Evolutionary conservation across 2,797 vertebrate species (phyloP).

Genomic region (Pangasius krempfi): DNA sequence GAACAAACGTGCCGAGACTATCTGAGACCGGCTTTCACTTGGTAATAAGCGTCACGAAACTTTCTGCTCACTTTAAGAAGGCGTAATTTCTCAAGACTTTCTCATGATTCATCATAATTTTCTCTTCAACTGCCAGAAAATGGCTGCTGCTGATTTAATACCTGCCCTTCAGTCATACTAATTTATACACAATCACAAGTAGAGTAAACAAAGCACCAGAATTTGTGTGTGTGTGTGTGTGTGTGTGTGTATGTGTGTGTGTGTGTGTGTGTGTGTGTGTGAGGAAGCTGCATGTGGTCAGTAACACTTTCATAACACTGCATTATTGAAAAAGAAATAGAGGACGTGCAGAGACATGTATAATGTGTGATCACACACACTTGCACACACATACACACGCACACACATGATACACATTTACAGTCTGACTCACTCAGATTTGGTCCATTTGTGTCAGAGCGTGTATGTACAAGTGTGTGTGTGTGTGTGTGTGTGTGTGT

Average conservation of each 20-base stretch:
- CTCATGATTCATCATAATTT: not conserved
- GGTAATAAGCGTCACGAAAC: not conserved
- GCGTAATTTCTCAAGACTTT: not conserved
- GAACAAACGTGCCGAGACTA: not conserved
- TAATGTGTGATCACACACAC: not conserved
- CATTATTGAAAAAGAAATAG: not conserved
- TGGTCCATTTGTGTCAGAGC: too few relatives aligned
- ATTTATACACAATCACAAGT: not conserved
- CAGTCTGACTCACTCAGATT: not conserved
- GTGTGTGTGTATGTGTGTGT: conserved; percentile 1
- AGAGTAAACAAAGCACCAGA: too few relatives aligned
- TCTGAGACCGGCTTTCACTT: not conserved
- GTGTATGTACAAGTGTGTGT: not conserved
- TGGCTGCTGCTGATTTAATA: not conserved
- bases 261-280: conserved; percentile 5
- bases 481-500: not conserved
- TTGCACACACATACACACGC: not conserved
- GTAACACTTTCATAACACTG: not conserved
- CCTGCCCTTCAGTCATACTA: not conserved
- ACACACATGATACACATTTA: not conserved
- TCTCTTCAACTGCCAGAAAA: too few relatives aligned
- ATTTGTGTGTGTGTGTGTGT: conserved; percentile 1
- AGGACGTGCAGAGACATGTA: not conserved
- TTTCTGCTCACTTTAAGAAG: not conserved
- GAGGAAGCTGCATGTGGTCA: not conserved